Evolutionary conservation across 1,140 invertebrate species (phyloP).

Genomic region (Limonius californicus): DNA sequence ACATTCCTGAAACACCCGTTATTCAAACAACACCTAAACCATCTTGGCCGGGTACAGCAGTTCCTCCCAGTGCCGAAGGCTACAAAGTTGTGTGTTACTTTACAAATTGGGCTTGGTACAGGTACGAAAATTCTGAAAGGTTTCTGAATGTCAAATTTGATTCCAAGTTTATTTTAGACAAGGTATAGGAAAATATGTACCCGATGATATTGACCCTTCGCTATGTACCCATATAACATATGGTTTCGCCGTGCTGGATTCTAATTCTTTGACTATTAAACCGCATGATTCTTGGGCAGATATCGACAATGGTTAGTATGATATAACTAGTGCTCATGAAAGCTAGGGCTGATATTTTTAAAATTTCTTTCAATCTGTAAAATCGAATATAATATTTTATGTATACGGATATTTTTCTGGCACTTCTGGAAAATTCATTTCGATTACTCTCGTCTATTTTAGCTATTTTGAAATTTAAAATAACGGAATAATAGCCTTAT

Average conservation of each 20-base stretch:
- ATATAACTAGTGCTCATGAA: too few species aligned
- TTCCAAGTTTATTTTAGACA: slow-evolving; percentile 47
- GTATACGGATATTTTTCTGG: too few species aligned
- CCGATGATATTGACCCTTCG: slow-evolving; percentile 61
- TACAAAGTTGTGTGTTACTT: slow-evolving; percentile 70
- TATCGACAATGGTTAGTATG: slow-evolving; percentile 57
- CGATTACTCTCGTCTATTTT: too few species aligned
- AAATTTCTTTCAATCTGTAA: not conserved
- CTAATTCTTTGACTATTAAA: slow-evolving; percentile 52
- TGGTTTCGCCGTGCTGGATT: slow-evolving; percentile 65
- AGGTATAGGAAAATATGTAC: slow-evolving; percentile 60
- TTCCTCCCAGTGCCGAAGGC: slow-evolving; percentile 49
- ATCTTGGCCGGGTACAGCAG: slow-evolving; percentile 58
- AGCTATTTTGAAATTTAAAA: too few species aligned
- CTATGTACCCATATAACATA: slow-evolving; percentile 74
- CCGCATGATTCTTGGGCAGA: slow-evolving; percentile 64
- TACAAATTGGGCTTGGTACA: slow-evolving; percentile 72
- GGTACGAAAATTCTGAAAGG: slow-evolving; percentile 44
- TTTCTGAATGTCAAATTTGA: too few species aligned
- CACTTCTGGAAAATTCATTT: too few species aligned
- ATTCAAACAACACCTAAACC: slow-evolving; percentile 55
- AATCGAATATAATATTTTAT: too few species aligned
- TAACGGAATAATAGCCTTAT: too few species aligned
- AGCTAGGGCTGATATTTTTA: too few species aligned
- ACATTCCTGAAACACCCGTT: not conserved